Conservation (phyloP, 1,140 invertebrate genomes). For the Teleopsis dalmanni region DNA sequence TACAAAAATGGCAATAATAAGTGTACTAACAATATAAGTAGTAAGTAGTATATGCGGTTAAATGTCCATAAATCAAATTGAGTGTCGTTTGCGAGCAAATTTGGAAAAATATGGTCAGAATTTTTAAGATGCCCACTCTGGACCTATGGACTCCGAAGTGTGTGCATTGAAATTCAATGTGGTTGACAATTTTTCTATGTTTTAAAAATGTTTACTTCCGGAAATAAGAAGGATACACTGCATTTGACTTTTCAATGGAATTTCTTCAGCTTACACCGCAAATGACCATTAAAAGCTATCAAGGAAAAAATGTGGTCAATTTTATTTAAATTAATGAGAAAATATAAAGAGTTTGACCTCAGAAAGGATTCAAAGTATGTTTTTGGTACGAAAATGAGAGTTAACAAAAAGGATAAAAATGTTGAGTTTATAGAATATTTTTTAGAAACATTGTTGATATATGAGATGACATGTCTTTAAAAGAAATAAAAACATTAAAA, state of each 20-base stretch:
- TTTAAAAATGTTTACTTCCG: background rate
- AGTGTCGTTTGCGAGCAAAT: background rate
- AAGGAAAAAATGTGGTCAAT: background rate
- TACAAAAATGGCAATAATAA: constrained; percentile 10
- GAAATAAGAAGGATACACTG: background rate
- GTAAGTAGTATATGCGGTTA: constrained; percentile 9
- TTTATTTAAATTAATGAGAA: too few relatives aligned
- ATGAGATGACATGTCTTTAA: too few relatives aligned
- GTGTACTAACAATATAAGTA: constrained; percentile 10
- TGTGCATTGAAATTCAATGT: background rate
- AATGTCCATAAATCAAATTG: constrained; percentile 14
- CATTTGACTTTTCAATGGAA: constrained; percentile 1
- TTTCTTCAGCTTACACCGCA: constrained; percentile 3
- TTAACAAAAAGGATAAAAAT: too few relatives aligned
- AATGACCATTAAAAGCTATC: background rate
- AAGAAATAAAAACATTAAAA: too few relatives aligned
- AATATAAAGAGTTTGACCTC: too few relatives aligned
- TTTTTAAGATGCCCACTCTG: constrained; percentile 1
- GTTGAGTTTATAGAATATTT: too few relatives aligned
- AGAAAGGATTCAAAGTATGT: background rate
- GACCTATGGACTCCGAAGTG: background rate
- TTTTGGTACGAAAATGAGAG: background rate
- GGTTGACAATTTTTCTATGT: constrained; percentile 9
- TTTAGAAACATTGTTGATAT: too few relatives aligned
- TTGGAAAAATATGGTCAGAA: constrained; percentile 5